Evolutionary conservation across 2,888 invertebrate genomes (phyloP).

Genomic region (Megamerina dolium): DNA sequence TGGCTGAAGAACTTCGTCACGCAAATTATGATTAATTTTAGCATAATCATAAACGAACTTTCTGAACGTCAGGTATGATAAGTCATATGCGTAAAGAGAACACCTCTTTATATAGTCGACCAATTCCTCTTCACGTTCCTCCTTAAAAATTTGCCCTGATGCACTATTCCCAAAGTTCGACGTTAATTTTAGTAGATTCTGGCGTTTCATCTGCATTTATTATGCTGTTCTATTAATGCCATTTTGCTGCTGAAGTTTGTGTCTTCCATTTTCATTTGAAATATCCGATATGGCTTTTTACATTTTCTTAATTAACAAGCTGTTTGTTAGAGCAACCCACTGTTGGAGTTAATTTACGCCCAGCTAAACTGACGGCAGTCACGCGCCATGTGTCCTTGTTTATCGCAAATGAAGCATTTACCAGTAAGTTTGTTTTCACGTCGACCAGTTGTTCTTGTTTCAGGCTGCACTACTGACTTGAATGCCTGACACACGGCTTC

Average conservation of each 20-base stretch:
- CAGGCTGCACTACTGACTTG: too few species aligned
- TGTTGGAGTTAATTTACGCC: too few species aligned
- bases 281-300: constrained; percentile 4
- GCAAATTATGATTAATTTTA: background rate
- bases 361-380: too few species aligned
- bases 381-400: too few species aligned
- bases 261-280: constrained; percentile 3
- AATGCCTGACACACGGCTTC: too few species aligned
- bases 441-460: too few species aligned
- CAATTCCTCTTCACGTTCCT: constrained; percentile 1
- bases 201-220: constrained; percentile 1
- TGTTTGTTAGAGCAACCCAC: too few species aligned
- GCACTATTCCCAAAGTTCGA: constrained; percentile 1
- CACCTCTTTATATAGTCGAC: constrained; percentile 3
- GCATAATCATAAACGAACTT: constrained; percentile 5
- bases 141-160: constrained; percentile 2
- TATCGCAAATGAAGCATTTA: too few species aligned
- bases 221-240: background rate
- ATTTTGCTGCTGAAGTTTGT: constrained; percentile 3
- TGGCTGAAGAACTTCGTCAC: too few species aligned
- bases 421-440: too few species aligned
- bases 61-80: constrained; percentile 3
- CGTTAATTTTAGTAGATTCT: constrained; percentile 1
- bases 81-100: constrained; percentile 2
- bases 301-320: constrained; percentile 6